Conservation (phyloP, 2,888 invertebrate genomes). For the Lepetodrilus schrolli region DNA sequence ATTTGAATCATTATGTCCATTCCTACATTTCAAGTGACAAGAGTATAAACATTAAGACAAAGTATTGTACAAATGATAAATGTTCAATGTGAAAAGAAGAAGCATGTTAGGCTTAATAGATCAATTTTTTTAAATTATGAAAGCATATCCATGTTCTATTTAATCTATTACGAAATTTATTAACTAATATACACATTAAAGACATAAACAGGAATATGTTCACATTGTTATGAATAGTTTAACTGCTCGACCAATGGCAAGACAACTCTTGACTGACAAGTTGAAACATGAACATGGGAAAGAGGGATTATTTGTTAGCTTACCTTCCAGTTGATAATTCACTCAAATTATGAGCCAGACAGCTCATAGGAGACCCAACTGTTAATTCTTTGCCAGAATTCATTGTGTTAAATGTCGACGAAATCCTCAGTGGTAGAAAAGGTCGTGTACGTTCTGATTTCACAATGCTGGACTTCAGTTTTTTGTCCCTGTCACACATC, state of each 20-base stretch:
- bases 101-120: too few relatives aligned
- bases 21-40: too few relatives aligned
- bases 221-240: conserved; percentile 24
- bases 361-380: conserved; percentile 64
- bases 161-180: too few relatives aligned
- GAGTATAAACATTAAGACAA: too few relatives aligned
- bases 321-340: conserved; percentile 68
- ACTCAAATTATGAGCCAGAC: conserved; percentile 63
- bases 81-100: too few relatives aligned
- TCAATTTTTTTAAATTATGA: too few relatives aligned
- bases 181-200: too few relatives aligned
- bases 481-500: background rate
- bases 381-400: conserved; percentile 37
- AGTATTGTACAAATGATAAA: too few relatives aligned
- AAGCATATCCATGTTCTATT: too few relatives aligned
- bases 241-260: background rate
- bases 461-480: background rate
- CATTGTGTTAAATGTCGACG: conserved; percentile 56
- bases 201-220: too few relatives aligned
- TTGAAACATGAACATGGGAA: conserved; percentile 3
- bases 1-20: too few relatives aligned
- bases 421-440: conserved; percentile 44
- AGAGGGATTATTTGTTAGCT: conserved; percentile 23
- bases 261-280: conserved; percentile 14
- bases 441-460: conserved; percentile 13